These are phyloP conservation scores for Spheniscus mendiculus DNA, from an alignment of 2,113 vertebrate species.

Conservation along the genomic window DNA sequence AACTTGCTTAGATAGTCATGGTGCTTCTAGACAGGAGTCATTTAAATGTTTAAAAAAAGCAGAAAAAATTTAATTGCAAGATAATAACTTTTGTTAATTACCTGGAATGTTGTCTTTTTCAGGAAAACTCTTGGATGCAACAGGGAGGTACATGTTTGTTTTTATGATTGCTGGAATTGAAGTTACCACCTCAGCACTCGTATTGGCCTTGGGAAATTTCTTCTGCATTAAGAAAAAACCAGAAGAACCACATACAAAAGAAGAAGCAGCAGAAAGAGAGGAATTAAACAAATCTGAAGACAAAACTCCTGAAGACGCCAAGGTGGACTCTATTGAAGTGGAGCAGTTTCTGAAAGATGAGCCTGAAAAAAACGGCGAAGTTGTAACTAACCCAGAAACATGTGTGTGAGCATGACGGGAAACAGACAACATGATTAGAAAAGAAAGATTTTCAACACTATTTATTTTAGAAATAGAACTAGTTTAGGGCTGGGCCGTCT, in stretches of 20 bases:
- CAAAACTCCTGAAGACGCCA: conserved; percentile 26
- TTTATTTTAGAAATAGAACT: conserved; percentile 77
- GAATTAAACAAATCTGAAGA: conserved; percentile 65
- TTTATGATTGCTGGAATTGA: conserved; percentile 90
- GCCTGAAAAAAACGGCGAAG: conserved; percentile 74
- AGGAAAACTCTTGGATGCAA: conserved; percentile 90
- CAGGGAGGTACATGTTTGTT: conserved; percentile 84
- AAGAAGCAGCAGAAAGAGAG: conserved; percentile 63
- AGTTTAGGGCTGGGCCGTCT: conserved; percentile 60
- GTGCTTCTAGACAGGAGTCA: neutral
- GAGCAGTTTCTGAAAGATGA: conserved; percentile 78
- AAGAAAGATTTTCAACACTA: conserved; percentile 40
- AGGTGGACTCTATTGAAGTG: conserved; percentile 72
- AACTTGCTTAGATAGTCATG: neutral
- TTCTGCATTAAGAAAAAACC: conserved; percentile 81
- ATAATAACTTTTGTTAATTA: neutral
- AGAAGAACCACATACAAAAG: conserved; percentile 55
- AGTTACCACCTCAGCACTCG: conserved; percentile 82
- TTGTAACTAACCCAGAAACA: conserved; percentile 76
- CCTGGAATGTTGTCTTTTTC: neutral
- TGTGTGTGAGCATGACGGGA: conserved; percentile 74
- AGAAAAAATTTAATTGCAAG: neutral
- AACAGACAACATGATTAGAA: neutral
- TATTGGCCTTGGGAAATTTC: conserved; percentile 83
- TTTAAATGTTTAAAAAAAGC: neutral